Evolutionary conservation across 2,797 vertebrate genomes (phyloP), one percentile per base, ranked within the genome.

Genomic region (Paedocypris micromegethes): DNA sequence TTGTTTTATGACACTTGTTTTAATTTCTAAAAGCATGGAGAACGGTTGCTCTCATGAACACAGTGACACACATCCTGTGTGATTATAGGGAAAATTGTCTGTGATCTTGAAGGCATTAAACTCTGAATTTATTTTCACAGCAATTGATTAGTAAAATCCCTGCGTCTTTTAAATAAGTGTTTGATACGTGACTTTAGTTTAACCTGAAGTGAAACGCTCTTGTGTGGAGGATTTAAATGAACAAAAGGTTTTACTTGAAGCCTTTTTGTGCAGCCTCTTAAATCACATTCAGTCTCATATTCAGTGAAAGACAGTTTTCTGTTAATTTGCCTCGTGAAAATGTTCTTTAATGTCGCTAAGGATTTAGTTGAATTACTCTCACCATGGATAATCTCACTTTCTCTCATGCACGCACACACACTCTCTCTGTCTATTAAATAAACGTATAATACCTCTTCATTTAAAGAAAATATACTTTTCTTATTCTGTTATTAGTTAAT

Each of bases 271-370:
- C 41, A 52, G 70, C 37, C 46, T 77, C 44, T 53, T 78, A 65
- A 71, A 66, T 65, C 52, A 7, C 52, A 64, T 70, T 49, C 23
- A 23, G 39, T 53, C 39, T 60, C 62, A 52, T 51, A 71, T 55
- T 49, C 3, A 43, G 48, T 41, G 56, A 75, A 75, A 65, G 46
- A 47, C 41, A 71, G 75, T 79, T 78, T 72, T 41, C 47, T 38
- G 72, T 72, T 80, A 68, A 79, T 75, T 41, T 78, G 55, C 5
- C 49, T 58, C 72, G 64, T 51, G 59, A 58, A 58, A 45, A 61
- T 61, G 50, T 58, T 54, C 51, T 53, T 9, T 43, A n/a, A 42
- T 58, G 66, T 55, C 63, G 52, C 55, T 47, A 47, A 42, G 58
- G 65, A 41, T 57, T 48, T 58, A 57, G 38, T 49, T 56, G 62